phyloP scores from a whole-genome alignment of 2,888 invertebrate species.

The Asteroscopus sphinx region DNA sequence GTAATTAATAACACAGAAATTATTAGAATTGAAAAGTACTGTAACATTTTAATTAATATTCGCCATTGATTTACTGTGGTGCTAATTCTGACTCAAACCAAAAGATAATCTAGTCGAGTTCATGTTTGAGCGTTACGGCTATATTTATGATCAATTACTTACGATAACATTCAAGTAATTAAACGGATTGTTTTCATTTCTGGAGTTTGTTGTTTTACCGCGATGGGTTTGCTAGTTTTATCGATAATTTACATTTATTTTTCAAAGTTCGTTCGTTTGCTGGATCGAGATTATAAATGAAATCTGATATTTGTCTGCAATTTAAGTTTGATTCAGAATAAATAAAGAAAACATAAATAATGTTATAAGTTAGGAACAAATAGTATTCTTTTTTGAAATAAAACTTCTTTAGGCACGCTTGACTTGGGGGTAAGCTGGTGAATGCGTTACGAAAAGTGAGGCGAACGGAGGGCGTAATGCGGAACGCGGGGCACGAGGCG shows the following conservation, averaged over 20 bases:
- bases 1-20: constrained; percentile 21
- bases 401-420: too few species aligned
- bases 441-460: too few species aligned
- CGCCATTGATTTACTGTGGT: constrained; percentile 31
- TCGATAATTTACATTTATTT: not conserved
- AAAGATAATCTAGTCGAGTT: constrained; percentile 18
- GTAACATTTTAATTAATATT: constrained; percentile 32
- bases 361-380: constrained; percentile 24
- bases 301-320: too few species aligned
- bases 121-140: constrained; percentile 7
- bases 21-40: constrained; percentile 18
- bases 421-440: too few species aligned
- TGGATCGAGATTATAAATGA: too few species aligned
- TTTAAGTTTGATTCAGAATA: too few species aligned
- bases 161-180: constrained; percentile 13
- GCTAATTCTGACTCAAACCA: not conserved
- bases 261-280: too few species aligned
- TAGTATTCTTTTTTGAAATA: too few species aligned
- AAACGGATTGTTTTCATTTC: constrained; percentile 13
- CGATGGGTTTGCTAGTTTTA: not conserved
- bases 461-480: too few species aligned
- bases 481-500: too few species aligned
- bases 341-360: too few species aligned
- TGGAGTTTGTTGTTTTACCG: not conserved
- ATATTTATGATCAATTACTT: constrained; percentile 22